phyloP scores from a whole-genome alignment of 2,797 vertebrate genomes.

The Phataginus tricuspis region DNA sequence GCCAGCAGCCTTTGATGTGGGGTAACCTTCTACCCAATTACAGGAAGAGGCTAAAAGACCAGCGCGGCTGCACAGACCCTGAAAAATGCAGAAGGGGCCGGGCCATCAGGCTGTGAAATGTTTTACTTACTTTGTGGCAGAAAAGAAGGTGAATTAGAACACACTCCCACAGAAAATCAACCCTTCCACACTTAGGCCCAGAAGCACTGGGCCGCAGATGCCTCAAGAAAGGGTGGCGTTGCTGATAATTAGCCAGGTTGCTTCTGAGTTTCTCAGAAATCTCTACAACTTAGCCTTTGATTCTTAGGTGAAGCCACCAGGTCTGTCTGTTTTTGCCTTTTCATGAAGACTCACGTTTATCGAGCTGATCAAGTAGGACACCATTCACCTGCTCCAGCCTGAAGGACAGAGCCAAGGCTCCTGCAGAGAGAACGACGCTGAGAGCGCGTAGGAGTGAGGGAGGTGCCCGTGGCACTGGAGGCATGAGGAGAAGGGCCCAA shows the following conservation, averaged over 20 bases:
- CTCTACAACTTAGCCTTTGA: accelerated
- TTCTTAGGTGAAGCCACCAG: too few relatives aligned
- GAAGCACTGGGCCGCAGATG: neutral
- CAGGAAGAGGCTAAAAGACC: neutral
- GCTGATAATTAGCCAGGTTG: neutral
- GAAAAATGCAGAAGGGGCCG: neutral
- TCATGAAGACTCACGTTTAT: neutral
- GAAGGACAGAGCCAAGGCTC: neutral
- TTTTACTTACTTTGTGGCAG: neutral
- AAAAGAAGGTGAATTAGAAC: neutral
- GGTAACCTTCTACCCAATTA: neutral
- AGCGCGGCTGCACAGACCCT: neutral
- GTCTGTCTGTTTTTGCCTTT: neutral
- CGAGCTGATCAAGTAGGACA: neutral
- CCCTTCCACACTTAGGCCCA: neutral
- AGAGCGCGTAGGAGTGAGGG: accelerated
- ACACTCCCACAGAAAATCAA: accelerated
- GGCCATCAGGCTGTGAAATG: neutral
- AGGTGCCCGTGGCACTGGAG: neutral
- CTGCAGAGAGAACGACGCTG: neutral
- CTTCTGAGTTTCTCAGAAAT: neutral
- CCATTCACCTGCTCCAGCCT: neutral
- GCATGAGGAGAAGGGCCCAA: neutral
- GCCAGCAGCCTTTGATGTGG: neutral
- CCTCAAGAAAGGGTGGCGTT: accelerated